These are phyloP conservation scores for Passer domesticus DNA, from an alignment of 2,113 vertebrate species.

Conservation along the genomic window DNA sequence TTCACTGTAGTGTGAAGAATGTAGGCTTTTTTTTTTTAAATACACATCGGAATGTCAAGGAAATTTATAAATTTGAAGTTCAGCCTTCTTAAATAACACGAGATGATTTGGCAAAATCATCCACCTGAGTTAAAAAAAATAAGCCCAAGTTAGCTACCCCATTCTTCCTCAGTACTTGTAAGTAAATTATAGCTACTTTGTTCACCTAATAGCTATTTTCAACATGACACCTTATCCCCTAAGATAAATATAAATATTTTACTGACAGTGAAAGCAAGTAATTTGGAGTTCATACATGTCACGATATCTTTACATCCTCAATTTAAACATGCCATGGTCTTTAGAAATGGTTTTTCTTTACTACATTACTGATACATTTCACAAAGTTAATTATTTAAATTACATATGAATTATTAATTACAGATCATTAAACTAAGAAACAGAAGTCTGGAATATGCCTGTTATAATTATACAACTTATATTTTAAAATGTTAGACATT, in stretches of 20 bases:
- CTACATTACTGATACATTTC: constrained; percentile 33
- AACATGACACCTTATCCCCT: not conserved
- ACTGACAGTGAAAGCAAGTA: constrained; percentile 29
- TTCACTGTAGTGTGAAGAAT: not conserved
- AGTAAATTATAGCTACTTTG: constrained; percentile 21
- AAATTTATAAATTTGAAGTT: constrained; percentile 18
- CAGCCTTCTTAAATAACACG: constrained; percentile 31
- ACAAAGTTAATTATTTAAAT: constrained; percentile 63
- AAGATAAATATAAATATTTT: constrained; percentile 42
- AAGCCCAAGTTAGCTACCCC: not conserved
- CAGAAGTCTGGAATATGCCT: not conserved
- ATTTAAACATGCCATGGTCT: not conserved
- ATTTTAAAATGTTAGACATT: not conserved
- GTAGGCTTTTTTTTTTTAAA: not conserved
- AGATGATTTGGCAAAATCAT: constrained; percentile 42
- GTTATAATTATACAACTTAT: not conserved
- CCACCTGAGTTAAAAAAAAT: not conserved
- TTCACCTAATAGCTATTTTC: constrained; percentile 2
- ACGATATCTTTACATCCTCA: not conserved
- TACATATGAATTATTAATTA: constrained; percentile 57
- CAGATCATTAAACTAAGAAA: constrained; percentile 9
- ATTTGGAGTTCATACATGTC: not conserved
- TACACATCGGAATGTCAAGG: not conserved
- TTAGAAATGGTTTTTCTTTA: constrained; percentile 34
- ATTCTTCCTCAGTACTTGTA: not conserved